Evolutionary conservation across 2,888 invertebrate genomes (phyloP), one percentile per base, ranked within the genome.

Genomic region (Melipona beecheii): DNA sequence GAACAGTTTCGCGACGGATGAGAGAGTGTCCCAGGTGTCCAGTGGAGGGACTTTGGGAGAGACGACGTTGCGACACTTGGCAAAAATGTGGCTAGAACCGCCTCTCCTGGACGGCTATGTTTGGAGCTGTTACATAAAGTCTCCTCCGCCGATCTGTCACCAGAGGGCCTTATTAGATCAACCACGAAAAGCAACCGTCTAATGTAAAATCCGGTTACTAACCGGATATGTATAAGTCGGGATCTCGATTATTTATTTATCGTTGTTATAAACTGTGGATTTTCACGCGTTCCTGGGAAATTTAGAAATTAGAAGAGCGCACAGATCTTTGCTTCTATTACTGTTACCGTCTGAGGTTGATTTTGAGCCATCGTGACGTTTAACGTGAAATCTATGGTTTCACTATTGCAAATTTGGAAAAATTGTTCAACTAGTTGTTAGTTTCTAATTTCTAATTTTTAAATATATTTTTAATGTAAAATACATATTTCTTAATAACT

Each of bases 31-130:
- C 49, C 43, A 43, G 43, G 43, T 43, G 65, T 17, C 50, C 21
- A 54, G 69, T 43, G 52, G 54, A 58, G 19, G 15, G 66, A 73
- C 78, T 81, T 79, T 84, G 65, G 80, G 76, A 19, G 31, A 27
- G 74, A 43, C 64, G 72, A 83, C 74, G 56, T 88, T 89, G 85
- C 87, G 74, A 79, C 79, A 87, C 78, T 85, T 87, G 74, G 80
- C 69, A 87, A 89, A 88, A 88, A 89, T 89, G 89, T 68, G 76
- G 83, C 78, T 84, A 78, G 81, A 78, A 75, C 66, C 31, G 80
- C 65, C 77, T 74, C 65, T 74, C 43, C 70, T 62, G 74, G 82
- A 84, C 73, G 66, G 75, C 78, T 75, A 80, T 80, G 75, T 84
- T 87, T 81, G 78, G 77, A 78, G n/a, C 62, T 54, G 80, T 88